Percentiles rank a stretch among this genome's conserved stretches.
Conservation (phyloP, 2,797 vertebrate species). For the Prunella strophiata region DNA sequence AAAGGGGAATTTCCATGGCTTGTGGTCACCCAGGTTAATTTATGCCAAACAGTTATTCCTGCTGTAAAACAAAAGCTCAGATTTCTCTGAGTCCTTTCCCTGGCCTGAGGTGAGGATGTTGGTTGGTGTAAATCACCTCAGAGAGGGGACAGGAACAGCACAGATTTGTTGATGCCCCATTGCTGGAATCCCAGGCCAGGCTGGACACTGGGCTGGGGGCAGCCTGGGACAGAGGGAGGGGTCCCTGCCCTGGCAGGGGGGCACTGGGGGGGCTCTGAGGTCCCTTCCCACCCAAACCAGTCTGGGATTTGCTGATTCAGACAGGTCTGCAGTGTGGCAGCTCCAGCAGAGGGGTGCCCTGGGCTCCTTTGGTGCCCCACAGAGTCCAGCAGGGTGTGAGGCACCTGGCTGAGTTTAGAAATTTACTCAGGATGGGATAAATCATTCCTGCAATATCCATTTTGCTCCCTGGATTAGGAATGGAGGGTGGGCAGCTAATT, state of each 20-base stretch:
- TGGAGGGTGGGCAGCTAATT: background rate
- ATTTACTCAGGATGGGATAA: background rate
- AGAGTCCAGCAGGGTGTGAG: background rate
- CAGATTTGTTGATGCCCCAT: background rate
- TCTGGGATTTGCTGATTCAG: accelerated
- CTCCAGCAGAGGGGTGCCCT: background rate
- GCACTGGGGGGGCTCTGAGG: accelerated
- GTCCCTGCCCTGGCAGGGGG: background rate
- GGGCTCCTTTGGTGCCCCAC: background rate
- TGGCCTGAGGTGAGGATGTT: background rate
- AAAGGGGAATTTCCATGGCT: background rate
- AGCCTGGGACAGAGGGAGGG: background rate
- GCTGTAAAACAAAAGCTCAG: background rate
- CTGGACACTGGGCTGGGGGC: background rate
- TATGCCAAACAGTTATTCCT: background rate
- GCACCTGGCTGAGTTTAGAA: background rate
- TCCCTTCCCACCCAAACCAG: background rate
- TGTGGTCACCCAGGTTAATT: background rate
- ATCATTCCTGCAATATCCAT: background rate
- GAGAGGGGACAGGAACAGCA: background rate
- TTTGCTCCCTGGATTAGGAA: background rate
- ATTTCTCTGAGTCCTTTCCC: background rate
- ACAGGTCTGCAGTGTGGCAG: background rate
- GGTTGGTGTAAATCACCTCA: accelerated
- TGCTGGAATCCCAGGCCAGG: background rate